Base-by-base conservation (phyloP, 2,797 vertebrate genomes). In the Cottoperca gobio region DNA sequence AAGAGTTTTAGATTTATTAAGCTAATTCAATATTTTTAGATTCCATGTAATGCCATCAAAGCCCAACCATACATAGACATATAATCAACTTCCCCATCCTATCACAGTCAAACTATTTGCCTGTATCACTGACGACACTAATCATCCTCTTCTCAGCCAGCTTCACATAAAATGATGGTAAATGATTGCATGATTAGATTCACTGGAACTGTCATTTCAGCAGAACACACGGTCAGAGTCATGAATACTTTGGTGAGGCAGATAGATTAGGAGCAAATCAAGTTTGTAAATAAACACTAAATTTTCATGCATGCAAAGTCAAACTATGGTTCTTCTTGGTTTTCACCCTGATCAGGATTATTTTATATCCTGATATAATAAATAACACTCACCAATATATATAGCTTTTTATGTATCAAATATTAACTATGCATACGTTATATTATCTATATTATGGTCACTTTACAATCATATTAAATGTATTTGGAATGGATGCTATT, bases 41-140 rank as follows among this genome's bases (percentile, higher is more conserved):
- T 43, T 66, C 45, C 14, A 50, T 45, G 21, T 60, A 33, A 65
- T 37, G 39, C 55, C 31, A 46, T 60, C 39, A 75, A 43, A 75
- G 9, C 63, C 39, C 46, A 66, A 37, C 58, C 59, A 46, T 21
- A 35, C 14, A 70, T 23, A 31, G 35, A 49, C 26, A 42, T 58
- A 50, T 6, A 28, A 50, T 52, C 40, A 73, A 17, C 46, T 74
- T 31, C 50, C 37, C 35, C 24, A 46, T 73, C 28, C 53, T 45
- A 50, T 75, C 16, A 54, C 39, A 70, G 50, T 26, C 28, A 54
- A 71, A 76, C 21, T 19, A 72, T 68, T 19, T 66, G 31, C 28
- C 37, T 49, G 24, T 52, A 61, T 62, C 3, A 14, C 48, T 60
- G n/a, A 57, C 31, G 26, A 21, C 7, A 62, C 39, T 55, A 39